phyloP scores from a whole-genome alignment of 2,888 invertebrate genomes.

The Sclerodermus sp. region DNA sequence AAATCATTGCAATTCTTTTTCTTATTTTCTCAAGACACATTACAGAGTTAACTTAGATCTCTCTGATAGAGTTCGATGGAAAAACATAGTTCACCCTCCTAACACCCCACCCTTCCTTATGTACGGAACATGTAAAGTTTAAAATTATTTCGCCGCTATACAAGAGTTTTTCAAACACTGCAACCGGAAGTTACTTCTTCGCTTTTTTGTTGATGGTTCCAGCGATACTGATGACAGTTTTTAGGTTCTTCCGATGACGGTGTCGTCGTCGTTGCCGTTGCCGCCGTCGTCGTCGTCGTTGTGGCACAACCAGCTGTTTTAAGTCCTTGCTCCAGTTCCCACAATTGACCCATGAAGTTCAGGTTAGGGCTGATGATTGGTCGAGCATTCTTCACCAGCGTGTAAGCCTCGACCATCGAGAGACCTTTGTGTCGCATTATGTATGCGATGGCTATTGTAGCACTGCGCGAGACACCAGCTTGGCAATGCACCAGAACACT shows the following conservation, averaged over 20 bases:
- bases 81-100: too few relatives aligned
- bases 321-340: constrained; percentile 78
- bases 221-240: constrained; percentile 59
- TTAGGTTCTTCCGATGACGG: constrained; percentile 53
- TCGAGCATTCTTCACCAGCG: constrained; percentile 80
- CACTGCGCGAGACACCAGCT: constrained; percentile 91
- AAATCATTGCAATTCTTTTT: too few relatives aligned
- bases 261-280: constrained; percentile 23
- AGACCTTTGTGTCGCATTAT: constrained; percentile 86
- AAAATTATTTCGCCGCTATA: too few relatives aligned
- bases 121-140: too few relatives aligned
- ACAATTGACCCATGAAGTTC: constrained; percentile 90
- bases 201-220: constrained; percentile 61
- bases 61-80: too few relatives aligned
- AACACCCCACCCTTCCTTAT: too few relatives aligned
- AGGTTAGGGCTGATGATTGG: constrained; percentile 93
- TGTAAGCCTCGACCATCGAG: constrained; percentile 84
- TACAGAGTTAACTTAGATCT: too few relatives aligned
- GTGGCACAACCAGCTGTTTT: constrained; percentile 52
- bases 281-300: constrained; percentile 12
- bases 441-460: constrained; percentile 93
- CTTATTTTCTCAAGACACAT: too few relatives aligned
- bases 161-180: constrained; percentile 57
- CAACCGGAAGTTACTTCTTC: constrained; percentile 63
- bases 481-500: constrained; percentile 92